Conservation (phyloP, 1,140 invertebrate genomes). For the Octopus sinensis region DNA sequence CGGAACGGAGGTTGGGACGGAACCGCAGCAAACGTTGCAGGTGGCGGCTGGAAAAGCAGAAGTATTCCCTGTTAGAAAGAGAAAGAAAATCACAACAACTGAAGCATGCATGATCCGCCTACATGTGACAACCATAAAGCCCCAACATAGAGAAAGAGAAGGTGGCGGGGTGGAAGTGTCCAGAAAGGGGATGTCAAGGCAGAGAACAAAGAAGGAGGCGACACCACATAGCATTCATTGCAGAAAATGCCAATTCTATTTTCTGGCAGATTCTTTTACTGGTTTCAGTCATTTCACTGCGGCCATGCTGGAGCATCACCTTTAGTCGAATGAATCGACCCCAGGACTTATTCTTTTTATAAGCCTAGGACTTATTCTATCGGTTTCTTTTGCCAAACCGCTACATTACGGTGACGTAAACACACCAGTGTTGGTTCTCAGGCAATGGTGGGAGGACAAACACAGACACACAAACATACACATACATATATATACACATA, state of each 20-base stretch:
- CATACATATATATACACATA: not conserved
- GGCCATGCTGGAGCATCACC: too few species aligned
- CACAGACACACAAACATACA: not conserved
- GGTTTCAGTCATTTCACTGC: too few species aligned
- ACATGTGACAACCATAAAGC: too few species aligned
- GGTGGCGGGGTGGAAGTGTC: not conserved
- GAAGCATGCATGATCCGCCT: not conserved
- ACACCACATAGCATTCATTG: too few species aligned
- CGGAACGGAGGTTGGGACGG: constrained; percentile 36
- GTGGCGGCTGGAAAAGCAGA: constrained; percentile 44
- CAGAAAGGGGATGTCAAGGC: not conserved
- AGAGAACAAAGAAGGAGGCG: not conserved
- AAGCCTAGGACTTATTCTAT: too few species aligned
- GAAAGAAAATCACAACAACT: not conserved
- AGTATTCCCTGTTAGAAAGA: constrained; percentile 41
- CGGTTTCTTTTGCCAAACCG: too few species aligned
- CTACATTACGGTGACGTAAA: too few species aligned
- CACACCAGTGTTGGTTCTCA: too few species aligned
- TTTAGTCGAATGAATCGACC: too few species aligned
- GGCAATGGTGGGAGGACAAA: not conserved
- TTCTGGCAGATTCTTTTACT: too few species aligned
- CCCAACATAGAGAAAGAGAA: not conserved
- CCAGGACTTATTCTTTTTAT: too few species aligned
- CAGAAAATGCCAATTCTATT: too few species aligned
- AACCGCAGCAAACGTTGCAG: constrained; percentile 37